Base-by-base conservation (phyloP, 2,797 vertebrate genomes). In the Trachurus trachurus region DNA sequence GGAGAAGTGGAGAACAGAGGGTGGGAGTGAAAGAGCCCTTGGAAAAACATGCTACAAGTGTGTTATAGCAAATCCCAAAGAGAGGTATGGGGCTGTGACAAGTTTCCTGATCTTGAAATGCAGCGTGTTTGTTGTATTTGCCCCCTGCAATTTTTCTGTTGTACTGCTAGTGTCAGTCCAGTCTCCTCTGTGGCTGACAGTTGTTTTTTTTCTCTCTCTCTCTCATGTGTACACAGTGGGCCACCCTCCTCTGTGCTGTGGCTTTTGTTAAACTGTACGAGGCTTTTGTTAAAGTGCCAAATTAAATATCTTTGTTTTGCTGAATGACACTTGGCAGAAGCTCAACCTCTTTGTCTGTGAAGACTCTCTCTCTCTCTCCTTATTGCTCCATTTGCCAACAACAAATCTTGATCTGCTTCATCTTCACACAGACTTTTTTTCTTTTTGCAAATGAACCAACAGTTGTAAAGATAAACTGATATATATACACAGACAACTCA, bases 1-100 rank as follows among this genome's bases (percentile, higher is more conserved):
- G 19, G 42, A 63, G 40, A 73, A 68, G 74, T 59, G 15, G 26
- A 71, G 70, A 68, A 70, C 64, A 59, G 76, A 67, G 66, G 8
- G 9, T 4, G 21, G 12, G 17, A 73, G 31, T 60, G 11, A 16
- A 0, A 37, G 29, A 71, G 12, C 1, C 19, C 13, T 57, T 12
- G 1, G 10, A 17, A 64, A 22, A 31, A 37, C 34, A 37, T 8
- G 7, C 34, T 9, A 9, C 34, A 37, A 37, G 34, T 37, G n/a
- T 15, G 4, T 61, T 17, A 44, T 37, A n/a, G 4, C 26, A 49
- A 19, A 50, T 60, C 47, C 52, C 49, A 17, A 47, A 54, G 13
- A 17, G 21, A 63, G 40, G 37, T 61, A 21, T 6, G 49, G 19
- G 47, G 9, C 39, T 68, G 17, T 5, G 17, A 52, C 17, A 26